Evolutionary conservation across 2,113 vertebrate genomes (phyloP), one percentile per base, ranked within the genome.

Genomic region (Guaruba guarouba): DNA sequence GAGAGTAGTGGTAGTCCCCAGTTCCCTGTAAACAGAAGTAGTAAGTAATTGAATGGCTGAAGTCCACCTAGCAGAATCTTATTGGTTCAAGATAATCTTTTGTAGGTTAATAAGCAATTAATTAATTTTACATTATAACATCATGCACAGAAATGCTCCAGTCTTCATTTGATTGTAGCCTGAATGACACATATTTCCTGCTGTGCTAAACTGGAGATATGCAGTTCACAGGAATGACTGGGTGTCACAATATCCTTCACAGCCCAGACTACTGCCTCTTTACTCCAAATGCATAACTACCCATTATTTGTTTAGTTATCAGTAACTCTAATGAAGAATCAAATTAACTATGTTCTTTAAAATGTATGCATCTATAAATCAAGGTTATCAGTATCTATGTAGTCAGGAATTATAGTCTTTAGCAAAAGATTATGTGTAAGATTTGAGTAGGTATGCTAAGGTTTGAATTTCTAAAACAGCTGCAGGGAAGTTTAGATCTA

Each of bases 41-140:
- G 62, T 55, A 62, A 78, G 57, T 74, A 92, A 88, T 86, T 82
- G 83, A 79, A 71, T 70, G 73, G 73, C 64, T 81, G 15, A 29
- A 61, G 46, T 83, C 79, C 88, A 92, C 14, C 76, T 57, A 81
- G 28, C 59, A 77, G 44, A 92, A 81, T 82, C 31, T 55, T 94
- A 61, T 0, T 80, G 35, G 48, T 82, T 93, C 55, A 46, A 76
- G 54, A 61, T 64, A 92, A 68, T 64, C 43, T 76, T 93, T 88
- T 82, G 35, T 66, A 74, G 48, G 49, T 90, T 88, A 90, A 88
- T 93, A 82, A 94, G 57, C 55, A 88, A 74, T 82, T 81, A 83
- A 88, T 96, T 90, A 75, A 86, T 94, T 90, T 94, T 81, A 29
- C 46, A 24, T 88, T 51, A 18, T 54, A 70, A 86, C 64, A 93